phyloP scores from a whole-genome alignment of 2,797 vertebrate species.

The Rhynchotus rufescens region DNA sequence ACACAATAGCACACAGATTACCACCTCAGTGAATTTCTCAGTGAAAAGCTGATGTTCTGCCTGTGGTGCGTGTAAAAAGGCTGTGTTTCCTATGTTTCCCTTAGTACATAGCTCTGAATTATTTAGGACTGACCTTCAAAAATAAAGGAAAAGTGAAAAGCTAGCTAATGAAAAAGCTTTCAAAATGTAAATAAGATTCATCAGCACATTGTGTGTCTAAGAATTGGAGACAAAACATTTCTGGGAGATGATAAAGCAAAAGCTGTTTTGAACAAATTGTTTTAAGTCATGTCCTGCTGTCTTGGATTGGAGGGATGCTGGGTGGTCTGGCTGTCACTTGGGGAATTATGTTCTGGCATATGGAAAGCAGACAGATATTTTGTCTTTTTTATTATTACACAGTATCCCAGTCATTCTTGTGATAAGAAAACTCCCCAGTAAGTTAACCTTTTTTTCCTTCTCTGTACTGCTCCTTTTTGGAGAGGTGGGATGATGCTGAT shows the following conservation, averaged over 20 bases:
- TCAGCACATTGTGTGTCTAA: not conserved
- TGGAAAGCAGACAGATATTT: not conserved
- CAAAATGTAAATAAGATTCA: slow-evolving; percentile 31
- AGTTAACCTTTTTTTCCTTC: not conserved
- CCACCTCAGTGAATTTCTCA: not conserved
- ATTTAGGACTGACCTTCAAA: slow-evolving; percentile 66
- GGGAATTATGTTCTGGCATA: not conserved
- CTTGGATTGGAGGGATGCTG: not conserved
- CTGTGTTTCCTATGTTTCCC: slow-evolving; percentile 16
- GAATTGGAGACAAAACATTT: slow-evolving; percentile 24
- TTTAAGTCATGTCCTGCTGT: not conserved
- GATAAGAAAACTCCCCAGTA: not conserved
- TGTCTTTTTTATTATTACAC: not conserved
- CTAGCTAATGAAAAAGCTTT: slow-evolving; percentile 39
- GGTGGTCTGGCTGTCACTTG: not conserved
- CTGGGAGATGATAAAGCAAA: slow-evolving; percentile 10
- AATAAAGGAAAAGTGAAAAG: not conserved
- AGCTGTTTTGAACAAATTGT: not conserved
- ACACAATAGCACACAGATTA: not conserved
- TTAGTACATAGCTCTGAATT: slow-evolving; percentile 38
- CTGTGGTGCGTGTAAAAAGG: not conserved
- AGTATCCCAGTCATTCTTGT: fast-evolving
- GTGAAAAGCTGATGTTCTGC: not conserved
- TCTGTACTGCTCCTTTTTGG: not conserved
- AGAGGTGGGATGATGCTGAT: not conserved